Evolutionary conservation across 2,888 invertebrate species (phyloP), one percentile per base, ranked within the genome.

Genomic region (Agriopis leucophaearia): DNA sequence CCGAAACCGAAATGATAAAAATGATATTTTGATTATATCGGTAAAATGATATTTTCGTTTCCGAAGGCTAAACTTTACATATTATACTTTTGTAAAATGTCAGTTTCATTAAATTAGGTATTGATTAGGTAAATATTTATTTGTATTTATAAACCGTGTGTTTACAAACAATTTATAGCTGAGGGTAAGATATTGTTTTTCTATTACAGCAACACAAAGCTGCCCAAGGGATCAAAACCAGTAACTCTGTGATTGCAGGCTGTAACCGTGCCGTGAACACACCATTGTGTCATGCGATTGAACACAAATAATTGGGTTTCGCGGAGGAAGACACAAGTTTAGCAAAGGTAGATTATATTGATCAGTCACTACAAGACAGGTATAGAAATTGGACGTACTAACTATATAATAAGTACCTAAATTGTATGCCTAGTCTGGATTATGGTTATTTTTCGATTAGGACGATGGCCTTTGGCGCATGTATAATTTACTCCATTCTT

Each of bases 301-400:
- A 59, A 59, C 59, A 59, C 40, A 50, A 59, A 59, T 59, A 59
- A 59, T 59, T 59, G 59, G 50, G 40, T 8, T 50, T 50, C 13
- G 44, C 27, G 40, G 16, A 58, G 16, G 48, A 36, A 58, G 36
- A 59, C 36, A 27, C n/a, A 27, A 13, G 51, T 27, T 27, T 27
- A 27, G 27, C 7, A n/a, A 51, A 51, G 8, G 51, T 51, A 4
- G 36, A n/a, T n/a, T n/a, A 50, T 50, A 50, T 27, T 48, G 48
- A 48, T 48, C 48, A 48, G 48, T 18, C 48, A 27, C 48, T 48
- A 47, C 18, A 16, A 47, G 47, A 47, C 47, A 47, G 16, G 18
- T 9, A 16, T 10, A 18, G 16, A 27, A 48, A 18, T 12, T 18
- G 9, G 48, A 48, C 12, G 6, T 48, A 16, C 47, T 16, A 18